These are phyloP conservation scores for Gymnocheta viridis DNA, from an alignment of 2,888 invertebrate genomes.

Conservation along the genomic window DNA sequence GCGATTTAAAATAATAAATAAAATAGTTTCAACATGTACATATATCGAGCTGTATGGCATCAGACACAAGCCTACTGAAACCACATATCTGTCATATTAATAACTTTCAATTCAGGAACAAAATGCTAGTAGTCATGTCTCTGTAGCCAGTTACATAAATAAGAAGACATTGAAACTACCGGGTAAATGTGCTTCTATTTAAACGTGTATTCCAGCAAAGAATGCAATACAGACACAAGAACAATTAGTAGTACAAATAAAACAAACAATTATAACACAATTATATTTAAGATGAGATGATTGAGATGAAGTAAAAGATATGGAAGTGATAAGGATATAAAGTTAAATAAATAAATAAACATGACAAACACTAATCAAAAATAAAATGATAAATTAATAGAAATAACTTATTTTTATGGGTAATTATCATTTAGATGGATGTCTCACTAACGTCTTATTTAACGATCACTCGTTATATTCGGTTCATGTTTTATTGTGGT, in stretches of 20 bases:
- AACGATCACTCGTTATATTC: background rate
- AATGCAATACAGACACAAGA: background rate
- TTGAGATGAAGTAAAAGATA: background rate
- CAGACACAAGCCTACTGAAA: too few species aligned
- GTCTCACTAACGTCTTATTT: background rate
- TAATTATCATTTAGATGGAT: background rate
- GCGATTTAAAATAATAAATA: too few species aligned
- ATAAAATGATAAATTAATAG: background rate
- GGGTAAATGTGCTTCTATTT: background rate
- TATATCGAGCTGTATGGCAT: too few species aligned
- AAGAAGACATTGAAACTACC: background rate
- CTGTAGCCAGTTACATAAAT: too few species aligned
- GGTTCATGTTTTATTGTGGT: background rate
- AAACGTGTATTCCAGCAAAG: background rate
- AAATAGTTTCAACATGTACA: too few species aligned
- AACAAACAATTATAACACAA: conserved; percentile 14
- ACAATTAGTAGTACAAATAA: background rate
- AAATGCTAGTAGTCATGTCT: too few species aligned
- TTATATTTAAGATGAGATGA: background rate
- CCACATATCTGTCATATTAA: too few species aligned
- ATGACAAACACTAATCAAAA: background rate
- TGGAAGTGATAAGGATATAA: background rate
- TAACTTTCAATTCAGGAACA: too few species aligned
- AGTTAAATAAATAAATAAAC: background rate
- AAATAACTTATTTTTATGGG: background rate